Conservation (phyloP, 30 jellyfish, hydroid and myxozoan species). For the Catostylus mosaicus region DNA sequence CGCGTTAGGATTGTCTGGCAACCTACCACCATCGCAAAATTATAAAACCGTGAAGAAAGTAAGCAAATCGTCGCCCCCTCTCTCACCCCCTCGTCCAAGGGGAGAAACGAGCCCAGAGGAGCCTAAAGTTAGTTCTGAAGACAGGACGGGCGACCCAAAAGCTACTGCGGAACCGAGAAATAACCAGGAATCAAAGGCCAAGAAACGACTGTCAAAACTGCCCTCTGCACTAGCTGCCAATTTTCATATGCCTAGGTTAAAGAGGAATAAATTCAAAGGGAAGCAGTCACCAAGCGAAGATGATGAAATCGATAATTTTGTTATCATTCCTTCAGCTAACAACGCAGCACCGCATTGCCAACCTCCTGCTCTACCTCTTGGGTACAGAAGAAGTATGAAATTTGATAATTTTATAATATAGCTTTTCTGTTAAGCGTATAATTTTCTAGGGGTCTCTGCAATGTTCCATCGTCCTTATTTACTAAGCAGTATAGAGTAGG, state of each 20-base stretch:
- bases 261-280: conserved; percentile 5
- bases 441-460: no score
- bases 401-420: background rate
- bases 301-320: conserved; percentile 32
- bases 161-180: conserved; percentile 1
- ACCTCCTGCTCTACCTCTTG: conserved; percentile 1
- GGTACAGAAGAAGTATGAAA: conserved; percentile 3
- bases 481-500: no score
- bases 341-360: background rate
- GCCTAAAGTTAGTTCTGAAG: background rate
- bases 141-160: background rate
- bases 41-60: background rate
- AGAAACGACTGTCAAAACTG: conserved; percentile 19
- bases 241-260: conserved; percentile 39
- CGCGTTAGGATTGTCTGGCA: background rate
- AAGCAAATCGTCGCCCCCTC: background rate
- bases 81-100: conserved; percentile 9
- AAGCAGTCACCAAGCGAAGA: conserved; percentile 32
- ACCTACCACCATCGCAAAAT: background rate
- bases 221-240: conserved; percentile 28
- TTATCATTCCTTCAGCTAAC: background rate
- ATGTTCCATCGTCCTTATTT: no score
- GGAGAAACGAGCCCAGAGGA: background rate
- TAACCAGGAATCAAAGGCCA: conserved; percentile 12
- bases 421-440: no score